These are phyloP conservation scores for Pocillopora grandis DNA, from an alignment of 92 coral and sea anemone genomes.

Conservation along the genomic window DNA sequence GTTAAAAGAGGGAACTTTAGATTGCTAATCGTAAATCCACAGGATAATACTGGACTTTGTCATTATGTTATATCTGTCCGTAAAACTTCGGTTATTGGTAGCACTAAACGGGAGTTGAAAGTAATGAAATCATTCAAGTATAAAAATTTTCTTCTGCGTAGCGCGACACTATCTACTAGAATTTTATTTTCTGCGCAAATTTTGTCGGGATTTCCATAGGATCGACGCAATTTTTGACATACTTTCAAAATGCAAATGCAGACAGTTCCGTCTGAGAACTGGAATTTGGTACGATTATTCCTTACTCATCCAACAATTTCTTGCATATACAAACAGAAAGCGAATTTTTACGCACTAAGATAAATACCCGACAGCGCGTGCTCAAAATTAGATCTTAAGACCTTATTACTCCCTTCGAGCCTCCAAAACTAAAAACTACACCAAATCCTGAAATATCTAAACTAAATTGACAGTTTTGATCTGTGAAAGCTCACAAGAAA, in stretches of 20 bases:
- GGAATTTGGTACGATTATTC: too few species aligned
- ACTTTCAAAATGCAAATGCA: background rate
- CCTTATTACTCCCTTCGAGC: background rate
- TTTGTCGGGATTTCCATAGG: too few species aligned
- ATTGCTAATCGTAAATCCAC: background rate
- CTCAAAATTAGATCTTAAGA: background rate
- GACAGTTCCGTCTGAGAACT: slow-evolving; percentile 1
- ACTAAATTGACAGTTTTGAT: background rate
- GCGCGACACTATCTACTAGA: too few species aligned
- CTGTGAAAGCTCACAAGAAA: too few species aligned
- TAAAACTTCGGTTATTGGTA: background rate
- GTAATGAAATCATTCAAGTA: too few species aligned
- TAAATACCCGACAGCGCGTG: background rate
- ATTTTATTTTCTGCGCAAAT: too few species aligned
- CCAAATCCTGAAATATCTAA: background rate
- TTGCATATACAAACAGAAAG: background rate
- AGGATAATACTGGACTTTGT: slow-evolving; percentile 27
- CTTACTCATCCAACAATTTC: too few species aligned
- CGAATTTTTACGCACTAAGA: background rate
- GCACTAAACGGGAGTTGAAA: too few species aligned
- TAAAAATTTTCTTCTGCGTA: too few species aligned
- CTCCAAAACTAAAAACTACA: slow-evolving; percentile 9
- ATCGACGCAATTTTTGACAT: background rate
- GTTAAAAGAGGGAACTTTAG: background rate
- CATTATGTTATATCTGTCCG: slow-evolving; percentile 20